A percentile compares a stretch with the other conserved stretches of the same genome.
Evolutionary conservation across 1,140 invertebrate species (phyloP).

Genomic region (Listronotus bonariensis): DNA sequence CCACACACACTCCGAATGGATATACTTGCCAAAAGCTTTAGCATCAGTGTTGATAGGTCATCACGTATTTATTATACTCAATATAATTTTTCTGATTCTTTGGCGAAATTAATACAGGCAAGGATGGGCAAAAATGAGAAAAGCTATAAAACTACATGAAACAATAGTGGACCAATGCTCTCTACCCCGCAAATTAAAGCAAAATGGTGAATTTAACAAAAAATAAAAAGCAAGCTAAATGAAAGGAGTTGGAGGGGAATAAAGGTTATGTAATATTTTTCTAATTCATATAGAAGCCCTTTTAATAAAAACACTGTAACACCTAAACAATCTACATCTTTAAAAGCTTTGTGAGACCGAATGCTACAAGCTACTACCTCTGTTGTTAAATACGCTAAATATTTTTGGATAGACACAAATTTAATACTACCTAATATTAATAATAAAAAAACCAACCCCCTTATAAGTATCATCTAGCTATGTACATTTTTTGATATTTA

Average conservation of each 20-base stretch:
- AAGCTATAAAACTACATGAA: conserved; percentile 25
- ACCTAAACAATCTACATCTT: too few relatives aligned
- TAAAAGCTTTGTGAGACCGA: too few relatives aligned
- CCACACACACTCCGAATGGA: conserved; percentile 35
- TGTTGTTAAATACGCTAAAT: too few relatives aligned
- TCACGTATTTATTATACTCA: conserved; percentile 47
- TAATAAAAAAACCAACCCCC: too few relatives aligned
- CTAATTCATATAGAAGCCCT: too few relatives aligned
- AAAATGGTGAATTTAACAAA: conserved; percentile 34
- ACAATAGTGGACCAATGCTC: conserved; percentile 59
- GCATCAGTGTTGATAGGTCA: neutral
- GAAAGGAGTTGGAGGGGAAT: neutral
- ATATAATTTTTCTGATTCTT: conserved; percentile 42
- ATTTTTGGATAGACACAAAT: too few relatives aligned
- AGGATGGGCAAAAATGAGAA: conserved; percentile 19
- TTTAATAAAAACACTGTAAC: too few relatives aligned
- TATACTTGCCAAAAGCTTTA: neutral
- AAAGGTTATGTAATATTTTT: neutral
- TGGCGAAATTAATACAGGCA: conserved; percentile 28
- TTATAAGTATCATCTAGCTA: too few relatives aligned
- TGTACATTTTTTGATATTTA: too few relatives aligned
- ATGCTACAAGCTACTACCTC: too few relatives aligned
- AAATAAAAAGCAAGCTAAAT: conserved; percentile 20
- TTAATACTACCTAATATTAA: too few relatives aligned
- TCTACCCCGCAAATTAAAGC: conserved; percentile 64